Percentiles rank a stretch among this genome's conserved stretches.
These are phyloP conservation scores for Drosophila subsilvestris DNA, from an alignment of 2,888 invertebrate species.

Conservation along the genomic window DNA sequence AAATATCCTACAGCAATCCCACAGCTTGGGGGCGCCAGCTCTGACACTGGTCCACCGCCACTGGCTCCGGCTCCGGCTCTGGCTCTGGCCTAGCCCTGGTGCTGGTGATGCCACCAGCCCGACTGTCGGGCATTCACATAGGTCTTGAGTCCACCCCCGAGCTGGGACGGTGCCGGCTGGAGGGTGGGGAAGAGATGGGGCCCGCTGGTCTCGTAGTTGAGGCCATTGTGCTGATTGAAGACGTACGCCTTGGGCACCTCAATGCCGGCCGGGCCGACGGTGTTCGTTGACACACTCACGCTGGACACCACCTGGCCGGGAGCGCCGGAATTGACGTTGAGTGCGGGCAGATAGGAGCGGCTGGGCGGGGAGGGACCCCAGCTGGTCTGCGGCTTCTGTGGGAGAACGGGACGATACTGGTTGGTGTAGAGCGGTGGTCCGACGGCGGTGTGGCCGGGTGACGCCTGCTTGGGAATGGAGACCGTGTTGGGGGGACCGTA, in stretches of 20 bases:
- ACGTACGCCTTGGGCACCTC: slow-evolving; percentile 82
- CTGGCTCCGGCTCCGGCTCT: no score
- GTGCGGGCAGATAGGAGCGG: slow-evolving; percentile 49
- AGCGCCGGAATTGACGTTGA: not conserved
- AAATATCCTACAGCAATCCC: slow-evolving; percentile 24
- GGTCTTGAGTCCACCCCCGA: slow-evolving; percentile 69
- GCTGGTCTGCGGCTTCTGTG: slow-evolving; percentile 57
- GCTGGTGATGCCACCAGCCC: slow-evolving; percentile 80
- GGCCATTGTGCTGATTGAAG: slow-evolving; percentile 83
- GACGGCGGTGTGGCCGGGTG: slow-evolving; percentile 13
- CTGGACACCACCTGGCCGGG: slow-evolving; percentile 57
- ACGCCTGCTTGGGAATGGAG: slow-evolving; percentile 56
- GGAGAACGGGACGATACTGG: slow-evolving; percentile 56
- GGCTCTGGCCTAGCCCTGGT: slow-evolving; percentile 41
- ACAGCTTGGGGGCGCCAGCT: not conserved
- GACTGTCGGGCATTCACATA: slow-evolving; percentile 76
- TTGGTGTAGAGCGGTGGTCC: slow-evolving; percentile 59
- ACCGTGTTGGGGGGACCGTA: slow-evolving; percentile 77
- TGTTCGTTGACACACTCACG: slow-evolving; percentile 59
- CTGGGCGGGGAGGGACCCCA: slow-evolving; percentile 54
- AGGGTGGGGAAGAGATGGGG: slow-evolving; percentile 81
- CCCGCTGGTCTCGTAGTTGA: slow-evolving; percentile 82
- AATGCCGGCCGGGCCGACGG: slow-evolving; percentile 37
- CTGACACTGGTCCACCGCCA: no score
- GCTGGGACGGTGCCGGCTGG: slow-evolving; percentile 37